Conservation (phyloP, 2,888 invertebrate genomes). For the Argyra leucocephala region DNA sequence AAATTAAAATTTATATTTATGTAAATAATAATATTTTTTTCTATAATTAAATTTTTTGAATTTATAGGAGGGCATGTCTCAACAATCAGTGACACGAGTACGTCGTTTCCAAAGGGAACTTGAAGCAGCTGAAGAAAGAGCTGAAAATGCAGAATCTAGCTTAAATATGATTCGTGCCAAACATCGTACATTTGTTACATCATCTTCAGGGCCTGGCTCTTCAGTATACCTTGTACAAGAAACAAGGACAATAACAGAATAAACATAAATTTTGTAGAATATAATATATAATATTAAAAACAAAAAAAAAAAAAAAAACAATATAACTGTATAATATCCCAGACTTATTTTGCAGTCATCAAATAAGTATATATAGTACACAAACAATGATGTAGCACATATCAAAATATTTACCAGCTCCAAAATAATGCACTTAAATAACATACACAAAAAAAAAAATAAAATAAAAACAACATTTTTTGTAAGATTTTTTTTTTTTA, state of each 20-base stretch:
- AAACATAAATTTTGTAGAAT: not conserved
- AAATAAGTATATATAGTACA: not conserved
- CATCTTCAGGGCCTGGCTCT: conserved; percentile 83
- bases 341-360: not conserved
- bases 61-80: conserved; percentile 76
- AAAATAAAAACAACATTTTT: not conserved
- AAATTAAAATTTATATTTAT: not conserved
- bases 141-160: conserved; percentile 89
- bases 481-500: not conserved
- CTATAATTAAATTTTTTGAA: not conserved
- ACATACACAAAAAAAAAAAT: not conserved
- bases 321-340: not conserved
- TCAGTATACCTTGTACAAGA: conserved; percentile 86
- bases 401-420: not conserved
- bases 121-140: conserved; percentile 95
- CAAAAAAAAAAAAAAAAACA: not conserved
- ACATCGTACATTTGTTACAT: conserved; percentile 95
- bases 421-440: not conserved
- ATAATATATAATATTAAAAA: not conserved
- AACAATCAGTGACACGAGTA: conserved; percentile 87
- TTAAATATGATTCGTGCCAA: conserved; percentile 92
- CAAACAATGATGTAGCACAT: not conserved
- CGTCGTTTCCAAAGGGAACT: conserved; percentile 97
- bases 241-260: conserved; percentile 52
- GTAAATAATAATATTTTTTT: not conserved